Conservation (phyloP, 2,797 vertebrate genomes). For the Perodicticus potto region DNA sequence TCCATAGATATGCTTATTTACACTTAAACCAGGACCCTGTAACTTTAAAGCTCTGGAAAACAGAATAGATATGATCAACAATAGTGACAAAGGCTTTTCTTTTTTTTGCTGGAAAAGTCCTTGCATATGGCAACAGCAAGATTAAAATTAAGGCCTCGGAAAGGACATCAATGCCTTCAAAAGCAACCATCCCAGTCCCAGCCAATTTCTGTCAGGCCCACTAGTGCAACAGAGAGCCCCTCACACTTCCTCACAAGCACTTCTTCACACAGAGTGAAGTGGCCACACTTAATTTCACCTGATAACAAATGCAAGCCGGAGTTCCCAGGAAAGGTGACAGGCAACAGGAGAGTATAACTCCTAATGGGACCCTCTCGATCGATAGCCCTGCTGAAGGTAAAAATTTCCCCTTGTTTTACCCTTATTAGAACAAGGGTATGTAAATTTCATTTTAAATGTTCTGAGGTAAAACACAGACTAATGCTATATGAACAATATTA, state of each 20-base stretch:
- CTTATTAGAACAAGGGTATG: not conserved
- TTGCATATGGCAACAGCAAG: constrained; percentile 4
- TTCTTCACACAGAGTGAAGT: not conserved
- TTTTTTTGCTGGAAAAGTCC: not conserved
- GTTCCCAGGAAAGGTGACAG: not conserved
- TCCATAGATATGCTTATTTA: not conserved
- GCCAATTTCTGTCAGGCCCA: not conserved
- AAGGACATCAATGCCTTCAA: not conserved
- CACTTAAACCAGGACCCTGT: not conserved
- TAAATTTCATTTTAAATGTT: constrained; percentile 41
- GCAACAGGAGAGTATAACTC: not conserved
- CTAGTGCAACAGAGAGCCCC: not conserved
- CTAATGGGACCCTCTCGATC: not conserved
- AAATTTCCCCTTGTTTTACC: not conserved
- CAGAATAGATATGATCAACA: not conserved
- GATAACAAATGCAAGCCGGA: constrained; percentile 1
- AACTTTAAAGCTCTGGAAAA: constrained; percentile 34
- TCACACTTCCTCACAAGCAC: not conserved
- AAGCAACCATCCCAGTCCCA: not conserved
- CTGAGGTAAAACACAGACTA: not conserved
- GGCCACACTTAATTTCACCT: not conserved
- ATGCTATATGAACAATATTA: not conserved
- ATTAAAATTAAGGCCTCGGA: constrained; percentile 33
- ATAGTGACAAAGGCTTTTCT: constrained; percentile 7
- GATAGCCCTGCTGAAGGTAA: not conserved